phyloP scores from a whole-genome alignment of 2,113 vertebrate species.

The Isurus oxyrinchus region DNA sequence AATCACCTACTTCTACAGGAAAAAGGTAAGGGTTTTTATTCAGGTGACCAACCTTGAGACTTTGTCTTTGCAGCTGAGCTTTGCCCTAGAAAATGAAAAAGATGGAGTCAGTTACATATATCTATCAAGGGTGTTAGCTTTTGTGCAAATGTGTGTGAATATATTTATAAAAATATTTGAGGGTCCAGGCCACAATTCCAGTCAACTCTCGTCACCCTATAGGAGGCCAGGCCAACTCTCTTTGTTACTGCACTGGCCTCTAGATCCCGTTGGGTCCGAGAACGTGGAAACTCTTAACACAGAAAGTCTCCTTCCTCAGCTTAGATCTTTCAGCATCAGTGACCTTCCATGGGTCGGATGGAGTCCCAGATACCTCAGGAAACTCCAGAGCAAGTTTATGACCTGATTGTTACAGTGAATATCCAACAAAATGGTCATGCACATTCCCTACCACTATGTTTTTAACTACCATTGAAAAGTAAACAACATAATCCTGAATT shows the following conservation, averaged over 20 bases:
- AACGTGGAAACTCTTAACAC: not conserved
- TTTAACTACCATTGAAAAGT: not conserved
- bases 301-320: not conserved
- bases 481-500: not conserved
- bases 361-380: not conserved
- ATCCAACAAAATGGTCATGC: not conserved
- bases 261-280: not conserved
- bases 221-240: not conserved
- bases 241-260: not conserved
- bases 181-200: not conserved
- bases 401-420: not conserved
- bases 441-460: not conserved
- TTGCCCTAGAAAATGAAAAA: slow-evolving; percentile 10
- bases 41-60: not conserved
- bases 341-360: not conserved
- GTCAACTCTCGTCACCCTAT: not conserved
- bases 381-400: not conserved
- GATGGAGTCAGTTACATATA: not conserved
- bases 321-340: not conserved
- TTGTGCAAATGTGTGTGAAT: not conserved
- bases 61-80: not conserved
- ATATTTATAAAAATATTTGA: not conserved
- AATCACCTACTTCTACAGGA: not conserved
- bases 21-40: not conserved
- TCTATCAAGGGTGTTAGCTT: not conserved